Evolutionary conservation across 2,797 vertebrate genomes (phyloP).

Genomic region (Microhierax caerulescens): DNA sequence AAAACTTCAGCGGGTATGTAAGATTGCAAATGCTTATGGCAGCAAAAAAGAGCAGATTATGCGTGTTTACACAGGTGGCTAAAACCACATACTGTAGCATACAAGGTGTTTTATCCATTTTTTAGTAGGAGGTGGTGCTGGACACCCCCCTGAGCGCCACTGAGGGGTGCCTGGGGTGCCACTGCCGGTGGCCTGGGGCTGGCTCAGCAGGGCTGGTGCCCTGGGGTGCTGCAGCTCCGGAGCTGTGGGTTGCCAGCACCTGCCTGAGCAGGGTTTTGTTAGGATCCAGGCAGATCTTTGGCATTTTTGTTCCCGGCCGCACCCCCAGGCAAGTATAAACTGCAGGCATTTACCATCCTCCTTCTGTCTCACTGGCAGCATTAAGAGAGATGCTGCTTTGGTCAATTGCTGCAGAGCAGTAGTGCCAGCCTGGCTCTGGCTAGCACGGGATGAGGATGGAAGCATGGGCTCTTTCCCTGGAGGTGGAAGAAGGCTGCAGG

Average conservation of each 20-base stretch:
- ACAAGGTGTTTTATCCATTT: background rate
- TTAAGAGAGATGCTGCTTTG: background rate
- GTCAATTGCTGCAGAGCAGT: background rate
- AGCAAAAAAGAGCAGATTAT: background rate
- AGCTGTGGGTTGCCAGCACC: background rate
- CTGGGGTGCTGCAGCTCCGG: background rate
- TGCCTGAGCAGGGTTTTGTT: background rate
- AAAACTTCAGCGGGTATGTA: background rate
- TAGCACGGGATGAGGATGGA: background rate
- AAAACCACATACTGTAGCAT: background rate
- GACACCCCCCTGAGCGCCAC: no score
- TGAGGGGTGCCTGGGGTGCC: background rate
- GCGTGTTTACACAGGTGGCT: background rate
- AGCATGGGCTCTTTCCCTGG: background rate
- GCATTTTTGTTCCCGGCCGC: background rate
- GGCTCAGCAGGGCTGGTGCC: background rate
- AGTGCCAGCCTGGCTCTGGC: background rate
- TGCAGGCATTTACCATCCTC: background rate
- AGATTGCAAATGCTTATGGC: background rate
- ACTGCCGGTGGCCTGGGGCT: background rate
- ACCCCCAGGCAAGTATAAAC: background rate
- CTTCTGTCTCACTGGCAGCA: background rate
- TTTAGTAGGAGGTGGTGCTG: background rate
- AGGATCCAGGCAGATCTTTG: background rate
- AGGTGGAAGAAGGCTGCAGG: background rate